Conservation (phyloP, 1,140 invertebrate species). For the Dryas iulia region DNA sequence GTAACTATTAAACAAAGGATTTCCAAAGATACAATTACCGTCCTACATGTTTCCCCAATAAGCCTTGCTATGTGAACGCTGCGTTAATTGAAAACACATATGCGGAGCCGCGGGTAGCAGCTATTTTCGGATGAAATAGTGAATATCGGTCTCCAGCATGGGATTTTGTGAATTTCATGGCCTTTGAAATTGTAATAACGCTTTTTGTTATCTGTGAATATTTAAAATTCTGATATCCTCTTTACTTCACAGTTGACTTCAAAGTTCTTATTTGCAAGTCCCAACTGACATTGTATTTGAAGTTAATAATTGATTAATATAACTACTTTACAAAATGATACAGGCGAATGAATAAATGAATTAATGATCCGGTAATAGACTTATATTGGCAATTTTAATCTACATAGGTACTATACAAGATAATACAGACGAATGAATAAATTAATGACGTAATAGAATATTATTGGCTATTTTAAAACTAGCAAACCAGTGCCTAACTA, state of each 20-base stretch:
- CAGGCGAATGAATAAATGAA: not conserved
- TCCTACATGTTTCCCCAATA: not conserved
- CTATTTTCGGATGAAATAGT: not conserved
- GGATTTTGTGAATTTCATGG: not conserved
- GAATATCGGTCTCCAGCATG: not conserved
- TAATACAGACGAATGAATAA: not conserved
- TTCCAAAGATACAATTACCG: not conserved
- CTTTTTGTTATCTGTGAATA: too few relatives aligned
- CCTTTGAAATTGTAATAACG: not conserved
- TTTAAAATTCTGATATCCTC: too few relatives aligned
- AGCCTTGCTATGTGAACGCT: not conserved
- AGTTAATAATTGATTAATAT: too few relatives aligned
- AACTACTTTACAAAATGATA: too few relatives aligned
- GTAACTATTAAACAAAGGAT: not conserved
- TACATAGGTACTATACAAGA: too few relatives aligned
- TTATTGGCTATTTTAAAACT: not conserved
- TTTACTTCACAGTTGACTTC: too few relatives aligned
- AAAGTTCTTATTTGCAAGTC: too few relatives aligned
- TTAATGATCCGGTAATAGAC: not conserved
- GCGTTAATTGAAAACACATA: not conserved
- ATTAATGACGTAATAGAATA: not conserved
- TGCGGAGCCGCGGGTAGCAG: not conserved
- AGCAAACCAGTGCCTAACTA: not conserved
- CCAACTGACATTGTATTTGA: too few relatives aligned
- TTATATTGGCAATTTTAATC: not conserved